Evolutionary conservation across 1,140 invertebrate species (phyloP).

Genomic region (Aphis gossypii): DNA sequence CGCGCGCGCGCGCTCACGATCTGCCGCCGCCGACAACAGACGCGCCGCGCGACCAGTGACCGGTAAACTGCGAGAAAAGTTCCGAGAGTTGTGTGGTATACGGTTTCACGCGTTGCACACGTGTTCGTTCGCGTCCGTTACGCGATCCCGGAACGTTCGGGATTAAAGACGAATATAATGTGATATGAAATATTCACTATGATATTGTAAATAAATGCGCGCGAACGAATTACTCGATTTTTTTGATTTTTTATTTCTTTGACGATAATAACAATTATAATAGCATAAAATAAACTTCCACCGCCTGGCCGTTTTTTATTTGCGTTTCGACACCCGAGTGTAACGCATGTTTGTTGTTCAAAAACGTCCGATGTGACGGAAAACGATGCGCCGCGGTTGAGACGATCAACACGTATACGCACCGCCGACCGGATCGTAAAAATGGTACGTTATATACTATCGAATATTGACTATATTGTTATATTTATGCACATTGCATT

Average conservation of each 20-base stretch:
- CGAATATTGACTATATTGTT: background rate
- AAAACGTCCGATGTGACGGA: background rate
- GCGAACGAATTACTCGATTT: background rate
- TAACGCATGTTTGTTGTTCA: background rate
- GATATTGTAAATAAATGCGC: background rate
- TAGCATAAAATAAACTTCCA: background rate
- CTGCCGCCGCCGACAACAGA: background rate
- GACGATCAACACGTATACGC: background rate
- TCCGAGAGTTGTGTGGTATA: background rate
- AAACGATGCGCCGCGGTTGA: background rate
- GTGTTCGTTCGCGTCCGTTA: conserved; percentile 46
- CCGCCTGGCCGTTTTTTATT: background rate
- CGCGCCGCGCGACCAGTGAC: conserved; percentile 38
- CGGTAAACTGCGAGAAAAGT: conserved; percentile 36
- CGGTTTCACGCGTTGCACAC: conserved; percentile 37
- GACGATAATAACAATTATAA: background rate
- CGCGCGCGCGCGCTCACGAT: background rate
- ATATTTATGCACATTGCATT: background rate
- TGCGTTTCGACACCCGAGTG: background rate
- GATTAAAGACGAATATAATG: background rate
- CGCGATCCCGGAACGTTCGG: background rate
- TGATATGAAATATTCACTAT: background rate
- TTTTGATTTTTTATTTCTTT: background rate
- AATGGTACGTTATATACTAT: conserved; percentile 20
- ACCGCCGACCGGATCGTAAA: background rate